phyloP scores from a whole-genome alignment of 2,888 invertebrate genomes.

The Drosophila quasianomalipes region DNA sequence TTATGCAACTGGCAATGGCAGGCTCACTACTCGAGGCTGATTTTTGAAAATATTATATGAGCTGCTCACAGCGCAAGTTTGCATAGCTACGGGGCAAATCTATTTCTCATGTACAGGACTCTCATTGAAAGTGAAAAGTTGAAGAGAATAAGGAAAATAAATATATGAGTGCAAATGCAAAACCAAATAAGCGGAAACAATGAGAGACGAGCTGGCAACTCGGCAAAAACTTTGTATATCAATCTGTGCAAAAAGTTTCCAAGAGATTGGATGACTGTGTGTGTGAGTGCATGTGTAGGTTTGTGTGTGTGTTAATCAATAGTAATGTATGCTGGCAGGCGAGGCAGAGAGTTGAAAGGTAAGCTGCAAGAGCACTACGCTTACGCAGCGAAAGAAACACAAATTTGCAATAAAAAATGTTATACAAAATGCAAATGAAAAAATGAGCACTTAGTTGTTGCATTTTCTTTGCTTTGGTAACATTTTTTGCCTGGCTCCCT shows the following conservation, averaged over 20 bases:
- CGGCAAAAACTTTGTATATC: constrained; percentile 76
- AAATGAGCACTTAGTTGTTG: constrained; percentile 23
- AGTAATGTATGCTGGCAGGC: constrained; percentile 76
- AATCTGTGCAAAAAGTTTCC: constrained; percentile 75
- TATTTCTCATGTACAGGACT: constrained; percentile 73
- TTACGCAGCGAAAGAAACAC: constrained; percentile 54
- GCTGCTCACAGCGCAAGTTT: constrained; percentile 37
- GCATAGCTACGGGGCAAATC: constrained; percentile 60
- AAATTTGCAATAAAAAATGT: constrained; percentile 76
- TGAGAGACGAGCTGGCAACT: constrained; percentile 42
- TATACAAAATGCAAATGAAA: constrained; percentile 27
- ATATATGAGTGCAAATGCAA: constrained; percentile 52
- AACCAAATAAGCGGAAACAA: constrained; percentile 72
- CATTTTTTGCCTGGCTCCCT: neutral
- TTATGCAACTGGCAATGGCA: constrained; percentile 59
- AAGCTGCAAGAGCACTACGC: constrained; percentile 48
- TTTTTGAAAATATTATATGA: constrained; percentile 69
- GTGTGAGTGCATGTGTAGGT: constrained; percentile 64
- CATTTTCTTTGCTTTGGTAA: constrained; percentile 16
- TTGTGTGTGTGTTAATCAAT: constrained; percentile 76
- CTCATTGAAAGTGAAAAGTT: constrained; percentile 45
- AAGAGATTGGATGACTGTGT: constrained; percentile 63
- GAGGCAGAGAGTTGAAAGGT: constrained; percentile 44
- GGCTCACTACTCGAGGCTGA: constrained; percentile 71
- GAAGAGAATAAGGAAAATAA: constrained; percentile 44